Evolutionary conservation across 2,888 invertebrate genomes (phyloP).

Genomic region (Oligia latruncula): DNA sequence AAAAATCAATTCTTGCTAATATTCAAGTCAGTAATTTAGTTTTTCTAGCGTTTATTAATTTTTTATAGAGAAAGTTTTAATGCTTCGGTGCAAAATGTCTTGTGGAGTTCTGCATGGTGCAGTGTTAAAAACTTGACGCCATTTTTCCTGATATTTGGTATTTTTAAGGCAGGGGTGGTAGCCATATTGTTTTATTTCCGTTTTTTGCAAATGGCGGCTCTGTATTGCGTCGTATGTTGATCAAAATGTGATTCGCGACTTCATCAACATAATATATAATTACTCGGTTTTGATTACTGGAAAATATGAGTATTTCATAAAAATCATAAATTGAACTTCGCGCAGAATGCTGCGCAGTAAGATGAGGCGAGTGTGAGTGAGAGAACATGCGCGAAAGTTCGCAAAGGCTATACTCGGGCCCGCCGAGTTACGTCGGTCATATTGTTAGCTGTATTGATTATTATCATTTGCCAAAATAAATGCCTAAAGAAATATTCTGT

Average conservation of each 20-base stretch:
- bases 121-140: background rate
- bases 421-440: too few species aligned
- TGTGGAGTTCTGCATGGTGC: background rate
- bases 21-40: constrained; percentile 71
- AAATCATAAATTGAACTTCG: too few species aligned
- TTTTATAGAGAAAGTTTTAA: constrained; percentile 53
- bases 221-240: background rate
- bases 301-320: too few species aligned
- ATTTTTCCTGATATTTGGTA: background rate
- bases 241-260: background rate
- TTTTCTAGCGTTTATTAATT: constrained; percentile 47
- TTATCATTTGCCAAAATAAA: background rate
- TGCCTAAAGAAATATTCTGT: background rate
- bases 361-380: too few species aligned
- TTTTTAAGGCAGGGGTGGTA: background rate
- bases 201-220: background rate
- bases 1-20: constrained; percentile 71
- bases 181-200: background rate
- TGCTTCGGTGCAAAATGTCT: background rate
- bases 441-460: too few species aligned
- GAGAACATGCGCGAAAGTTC: too few species aligned
- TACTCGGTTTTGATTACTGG: too few species aligned
- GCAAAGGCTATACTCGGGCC: too few species aligned
- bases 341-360: too few species aligned
- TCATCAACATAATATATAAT: background rate